Evolutionary conservation across 2,113 vertebrate species (phyloP), one percentile per base, ranked within the genome.

Genomic region (Apaloderma vittatum): DNA sequence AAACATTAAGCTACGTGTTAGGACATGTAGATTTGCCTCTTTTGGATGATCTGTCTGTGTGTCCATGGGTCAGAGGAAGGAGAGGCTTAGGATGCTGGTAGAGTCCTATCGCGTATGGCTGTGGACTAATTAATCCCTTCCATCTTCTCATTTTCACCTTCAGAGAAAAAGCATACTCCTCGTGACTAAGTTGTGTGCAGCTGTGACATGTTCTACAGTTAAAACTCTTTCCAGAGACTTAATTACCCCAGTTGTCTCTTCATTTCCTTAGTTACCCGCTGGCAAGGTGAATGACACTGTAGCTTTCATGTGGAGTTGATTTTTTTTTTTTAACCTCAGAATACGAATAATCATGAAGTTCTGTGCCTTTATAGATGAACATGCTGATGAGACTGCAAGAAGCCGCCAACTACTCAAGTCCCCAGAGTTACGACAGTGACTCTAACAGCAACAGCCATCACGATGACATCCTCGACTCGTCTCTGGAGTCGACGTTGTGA

Each of bases 361-460:
- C 24, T 79, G 10, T 94, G 58, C 71, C 76, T 85, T 30, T 94
- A 13, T 97, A 99, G 99, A 99, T 99, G 99, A 99, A 99, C 95
- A 99, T 99, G 99, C 97, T 99, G 30, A 99, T 99, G 99, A 97
- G 99, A 51, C 98, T 99, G 80, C 99, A 99, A 95, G 99, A 99
- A 90, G 99, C 99, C 1, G 99, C 99, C 40, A 99, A 99, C 90
- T 99, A 99, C 79, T 99, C 99, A 9, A 99, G 99, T 92, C 99
- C 99, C 9, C 99, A 99, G 98, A 99, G 99, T 95, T 99, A 99
- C 0, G 99, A 99, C 98, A 99, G 99, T 17, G 99, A 99, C 98
- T 99, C 99, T 74, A 99, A 99, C 97, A 99, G 99, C 98, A 99
- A 99, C 98, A 99, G 99, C 96, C 99, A 99, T 84, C 99, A 99